These are phyloP conservation scores for Paedocypris sp. DNA, from an alignment of 2,113 vertebrate species.

Conservation along the genomic window DNA sequence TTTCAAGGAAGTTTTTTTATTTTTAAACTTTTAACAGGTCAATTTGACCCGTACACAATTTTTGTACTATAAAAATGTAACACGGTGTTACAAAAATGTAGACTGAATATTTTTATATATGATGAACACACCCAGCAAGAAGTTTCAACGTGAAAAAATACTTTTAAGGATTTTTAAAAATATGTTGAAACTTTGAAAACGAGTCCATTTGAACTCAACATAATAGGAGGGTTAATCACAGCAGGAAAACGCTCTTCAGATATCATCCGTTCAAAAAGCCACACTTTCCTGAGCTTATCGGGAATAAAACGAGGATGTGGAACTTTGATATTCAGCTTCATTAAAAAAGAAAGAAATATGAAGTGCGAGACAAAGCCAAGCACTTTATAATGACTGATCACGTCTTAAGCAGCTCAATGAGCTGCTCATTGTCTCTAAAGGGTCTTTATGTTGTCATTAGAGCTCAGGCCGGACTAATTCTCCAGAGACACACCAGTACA, in stretches of 20 bases:
- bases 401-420: slow-evolving; percentile 13
- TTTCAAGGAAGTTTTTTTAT: no score
- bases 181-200: no score
- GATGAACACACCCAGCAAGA: no score
- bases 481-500: slow-evolving; percentile 3
- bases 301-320: not conserved
- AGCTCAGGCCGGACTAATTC: not conserved
- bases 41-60: no score
- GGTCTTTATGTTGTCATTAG: slow-evolving; percentile 15
- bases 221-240: not conserved
- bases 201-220: no score
- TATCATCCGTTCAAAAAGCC: not conserved
- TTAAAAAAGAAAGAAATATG: not conserved
- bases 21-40: no score
- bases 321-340: not conserved
- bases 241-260: not conserved
- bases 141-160: no score
- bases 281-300: not conserved
- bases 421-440: slow-evolving; percentile 1
- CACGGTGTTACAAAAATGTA: no score
- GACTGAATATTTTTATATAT: no score
- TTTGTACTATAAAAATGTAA: no score
- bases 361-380: not conserved
- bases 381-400: slow-evolving; percentile 1
- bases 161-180: no score